phyloP scores from a whole-genome alignment of 2,888 invertebrate genomes.

The Agriopis marginaria region DNA sequence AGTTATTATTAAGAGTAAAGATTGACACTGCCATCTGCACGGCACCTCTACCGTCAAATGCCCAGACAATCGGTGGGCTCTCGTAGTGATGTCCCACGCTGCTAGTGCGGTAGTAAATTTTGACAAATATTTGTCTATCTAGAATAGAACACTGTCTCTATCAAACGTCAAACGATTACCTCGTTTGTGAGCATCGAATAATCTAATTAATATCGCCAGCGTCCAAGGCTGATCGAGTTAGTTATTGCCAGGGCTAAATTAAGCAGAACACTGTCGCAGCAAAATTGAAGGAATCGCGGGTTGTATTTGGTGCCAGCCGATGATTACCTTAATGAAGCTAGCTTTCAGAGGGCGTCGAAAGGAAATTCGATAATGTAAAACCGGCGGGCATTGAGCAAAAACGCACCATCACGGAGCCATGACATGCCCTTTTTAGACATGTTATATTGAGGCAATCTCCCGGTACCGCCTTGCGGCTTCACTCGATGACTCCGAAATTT shows the following conservation, averaged over 20 bases:
- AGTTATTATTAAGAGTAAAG: too few relatives aligned
- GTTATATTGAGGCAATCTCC: slow-evolving; percentile 23
- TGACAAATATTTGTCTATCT: background rate
- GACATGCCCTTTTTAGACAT: slow-evolving; percentile 57
- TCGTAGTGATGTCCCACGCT: too few relatives aligned
- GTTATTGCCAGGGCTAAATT: slow-evolving; percentile 8
- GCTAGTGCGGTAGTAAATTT: too few relatives aligned
- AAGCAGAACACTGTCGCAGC: slow-evolving; percentile 6
- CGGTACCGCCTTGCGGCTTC: slow-evolving; percentile 16
- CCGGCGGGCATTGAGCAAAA: slow-evolving; percentile 53
- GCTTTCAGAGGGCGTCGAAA: slow-evolving; percentile 51
- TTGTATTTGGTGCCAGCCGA: slow-evolving; percentile 7
- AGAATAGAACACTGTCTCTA: background rate
- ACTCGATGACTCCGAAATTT: slow-evolving; percentile 16
- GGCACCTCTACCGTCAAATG: too few relatives aligned
- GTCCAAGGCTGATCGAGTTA: slow-evolving; percentile 8
- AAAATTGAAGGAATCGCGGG: slow-evolving; percentile 2
- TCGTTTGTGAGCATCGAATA: slow-evolving; percentile 1
- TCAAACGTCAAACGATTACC: background rate
- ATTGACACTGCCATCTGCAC: too few relatives aligned
- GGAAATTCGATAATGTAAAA: slow-evolving; percentile 72
- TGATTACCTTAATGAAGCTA: slow-evolving; percentile 59
- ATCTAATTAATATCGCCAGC: slow-evolving; percentile 8
- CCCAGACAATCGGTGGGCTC: too few relatives aligned
- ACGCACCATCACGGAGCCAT: slow-evolving; percentile 63